Evolutionary conservation across 2,113 vertebrate genomes (phyloP), one percentile per base, ranked within the genome.

Genomic region (Ascaphus truei): DNA sequence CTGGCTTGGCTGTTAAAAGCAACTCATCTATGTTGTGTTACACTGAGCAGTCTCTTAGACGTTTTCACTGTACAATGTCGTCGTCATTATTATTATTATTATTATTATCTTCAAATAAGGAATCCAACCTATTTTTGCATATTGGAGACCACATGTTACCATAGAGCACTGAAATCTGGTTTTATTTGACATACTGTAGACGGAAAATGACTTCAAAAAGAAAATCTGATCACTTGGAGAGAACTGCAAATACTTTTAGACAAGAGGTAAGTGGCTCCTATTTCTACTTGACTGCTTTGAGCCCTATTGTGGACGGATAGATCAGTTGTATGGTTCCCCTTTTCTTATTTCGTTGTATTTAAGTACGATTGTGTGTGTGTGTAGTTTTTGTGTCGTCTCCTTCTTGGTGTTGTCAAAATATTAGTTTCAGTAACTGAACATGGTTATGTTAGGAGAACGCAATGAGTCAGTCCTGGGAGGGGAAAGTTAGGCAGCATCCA

Each of bases 151-250:
- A 5, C 13, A 12, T 52, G 48, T 36, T 16, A 29, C 50, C 31
- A 61, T 39, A 20, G 51, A 41, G 52, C 45, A 7, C 27, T 48
- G 3, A 26, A 39, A n/a, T 72, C 25, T 80, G 66, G 72, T 37
- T 74, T 87, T 82, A 63, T 73, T 77, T 79, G 77, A 77, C 74
- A 4, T 75, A n/a, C n/a, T n/a, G n/a, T n/a, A 86, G 73, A 78
- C 93, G 94, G 74, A 85, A 79, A 62, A 90, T 95, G 90, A 88
- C 88, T 58, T 94, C 93, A 58, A 76, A 81, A 79, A 88, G 85
- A 77, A 87, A 91, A 78, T 86, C 86, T 37, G 93, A 96, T 82
- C 96, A 98, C 81, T 80, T 98, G 23, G 90, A 95, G 73, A 93
- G 90, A 83, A 98, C 96, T 5, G 91, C 93, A 29, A 85, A 73